A percentile compares a stretch with the other conserved stretches of the same genome.
Conservation (phyloP, 2,113 vertebrate genomes). For the Sturnira hondurensis region DNA sequence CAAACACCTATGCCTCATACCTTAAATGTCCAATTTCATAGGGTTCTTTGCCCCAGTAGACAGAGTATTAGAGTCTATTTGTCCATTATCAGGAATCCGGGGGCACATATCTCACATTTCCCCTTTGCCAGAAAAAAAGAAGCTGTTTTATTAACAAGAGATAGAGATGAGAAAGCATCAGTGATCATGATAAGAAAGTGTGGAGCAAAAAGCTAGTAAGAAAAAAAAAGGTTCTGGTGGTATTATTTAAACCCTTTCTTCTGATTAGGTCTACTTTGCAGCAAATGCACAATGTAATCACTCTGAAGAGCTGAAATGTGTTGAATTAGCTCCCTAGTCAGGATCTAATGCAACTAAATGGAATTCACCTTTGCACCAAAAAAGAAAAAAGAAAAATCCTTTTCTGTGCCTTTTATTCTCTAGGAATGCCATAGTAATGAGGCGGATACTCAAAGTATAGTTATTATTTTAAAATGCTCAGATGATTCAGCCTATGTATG, state of each 20-base stretch:
- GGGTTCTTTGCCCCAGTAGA: constrained; percentile 88
- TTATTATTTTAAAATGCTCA: constrained; percentile 41
- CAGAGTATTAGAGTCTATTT: constrained; percentile 89
- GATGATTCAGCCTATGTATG: neutral
- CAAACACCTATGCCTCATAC: constrained; percentile 62
- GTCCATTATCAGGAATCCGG: constrained; percentile 89
- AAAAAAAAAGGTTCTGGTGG: neutral
- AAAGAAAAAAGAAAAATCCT: neutral
- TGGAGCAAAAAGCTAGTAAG: constrained; percentile 27
- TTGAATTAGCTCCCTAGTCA: constrained; percentile 12
- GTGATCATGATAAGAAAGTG: constrained; percentile 7
- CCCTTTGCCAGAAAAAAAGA: constrained; percentile 72
- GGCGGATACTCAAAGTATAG: neutral
- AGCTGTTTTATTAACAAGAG: constrained; percentile 37
- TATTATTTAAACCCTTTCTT: constrained; percentile 11
- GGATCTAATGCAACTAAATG: neutral
- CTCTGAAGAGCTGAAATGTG: constrained; percentile 11
- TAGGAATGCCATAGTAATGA: constrained; percentile 19
- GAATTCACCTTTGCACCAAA: constrained; percentile 4
- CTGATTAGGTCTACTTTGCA: neutral
- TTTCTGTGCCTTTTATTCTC: constrained; percentile 40
- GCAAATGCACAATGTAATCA: constrained; percentile 17
- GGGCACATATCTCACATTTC: constrained; percentile 85
- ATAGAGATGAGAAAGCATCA: neutral
- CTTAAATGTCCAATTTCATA: constrained; percentile 89